Evolutionary conservation across 1,140 invertebrate species (phyloP).

Genomic region (Melipona quadrifasciata): DNA sequence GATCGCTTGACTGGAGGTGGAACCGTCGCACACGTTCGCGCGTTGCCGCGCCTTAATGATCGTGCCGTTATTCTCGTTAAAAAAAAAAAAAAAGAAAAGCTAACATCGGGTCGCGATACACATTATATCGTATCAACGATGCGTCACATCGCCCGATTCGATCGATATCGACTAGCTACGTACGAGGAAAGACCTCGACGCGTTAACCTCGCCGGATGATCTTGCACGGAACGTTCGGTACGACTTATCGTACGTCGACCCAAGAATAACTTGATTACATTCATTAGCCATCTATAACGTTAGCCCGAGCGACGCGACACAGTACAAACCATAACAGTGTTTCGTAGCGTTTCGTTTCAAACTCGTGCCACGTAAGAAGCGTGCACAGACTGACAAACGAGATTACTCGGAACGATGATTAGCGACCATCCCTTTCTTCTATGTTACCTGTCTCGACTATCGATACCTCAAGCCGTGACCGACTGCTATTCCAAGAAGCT

Average conservation of each 20-base stretch:
- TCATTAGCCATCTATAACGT: slow-evolving; percentile 26
- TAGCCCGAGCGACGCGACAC: not conserved
- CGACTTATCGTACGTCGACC: slow-evolving; percentile 39
- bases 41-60: not conserved
- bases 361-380: slow-evolving; percentile 22
- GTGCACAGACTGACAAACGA: slow-evolving; percentile 27
- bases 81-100: not conserved
- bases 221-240: not conserved
- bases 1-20: not conserved
- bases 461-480: not conserved
- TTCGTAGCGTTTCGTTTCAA: not conserved
- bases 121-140: not conserved
- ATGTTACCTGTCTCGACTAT: slow-evolving; percentile 10
- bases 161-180: not conserved
- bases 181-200: not conserved
- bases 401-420: slow-evolving; percentile 44
- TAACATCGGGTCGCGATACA: not conserved
- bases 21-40: not conserved
- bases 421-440: not conserved
- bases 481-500: not conserved
- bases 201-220: not conserved
- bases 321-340: slow-evolving; percentile 14
- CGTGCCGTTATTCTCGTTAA: not conserved
- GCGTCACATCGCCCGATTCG: not conserved
- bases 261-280: slow-evolving; percentile 43